Base-by-base conservation (phyloP, 2,113 vertebrate genomes). In the Ailurus styani region DNA sequence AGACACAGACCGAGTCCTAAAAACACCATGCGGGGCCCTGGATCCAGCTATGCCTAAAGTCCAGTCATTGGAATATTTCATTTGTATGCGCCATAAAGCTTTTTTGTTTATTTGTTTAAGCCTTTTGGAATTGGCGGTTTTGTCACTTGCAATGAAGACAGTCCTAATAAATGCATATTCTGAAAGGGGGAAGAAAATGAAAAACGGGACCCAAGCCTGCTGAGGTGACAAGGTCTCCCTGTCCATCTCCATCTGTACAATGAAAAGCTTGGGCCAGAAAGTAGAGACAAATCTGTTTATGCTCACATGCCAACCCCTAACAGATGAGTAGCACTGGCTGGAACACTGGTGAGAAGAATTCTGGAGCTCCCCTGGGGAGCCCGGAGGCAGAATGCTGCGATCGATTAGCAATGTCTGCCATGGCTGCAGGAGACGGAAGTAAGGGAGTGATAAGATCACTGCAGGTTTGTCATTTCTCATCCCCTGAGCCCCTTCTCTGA, bases 371-470 rank as follows among this genome's bases (percentile, higher is more conserved):
- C 75, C 75, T 4, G 1, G 66, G 42, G 64, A 91, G 85, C 90
- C 66, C 15, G 20, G 21, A 64, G 70, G 52, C 27, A 37, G 64
- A 60, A 42, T 8, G 60, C 81, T 66, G 37, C 52, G 57, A 95
- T 25, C 15, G 77, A 96, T 68, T 57, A 78, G 73, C 21, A 5
- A 95, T 75, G 87, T 86, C 96, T 95, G 86, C 89, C 79, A 64
- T 5, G 8, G 86, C 42, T 21, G 17, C 81, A n/a, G 31, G 52
- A 31, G 6, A n/a, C n/a, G n/a, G 6, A 27, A 57, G 12, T 4
- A 23, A 70, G 15, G 12, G 60, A 70, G 15, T 12, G 60, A 29
- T 10, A 25, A 91, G 84, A 17, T 34, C 5, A 0, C 27, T 34
- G 17, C 7, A 20, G 50, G 55, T 42, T 14, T 75, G 64, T 57